A percentile compares a stretch with the other conserved stretches of the same genome.
Evolutionary conservation across 2,797 vertebrate genomes (phyloP).

Genomic region (Helarctos malayanus): DNA sequence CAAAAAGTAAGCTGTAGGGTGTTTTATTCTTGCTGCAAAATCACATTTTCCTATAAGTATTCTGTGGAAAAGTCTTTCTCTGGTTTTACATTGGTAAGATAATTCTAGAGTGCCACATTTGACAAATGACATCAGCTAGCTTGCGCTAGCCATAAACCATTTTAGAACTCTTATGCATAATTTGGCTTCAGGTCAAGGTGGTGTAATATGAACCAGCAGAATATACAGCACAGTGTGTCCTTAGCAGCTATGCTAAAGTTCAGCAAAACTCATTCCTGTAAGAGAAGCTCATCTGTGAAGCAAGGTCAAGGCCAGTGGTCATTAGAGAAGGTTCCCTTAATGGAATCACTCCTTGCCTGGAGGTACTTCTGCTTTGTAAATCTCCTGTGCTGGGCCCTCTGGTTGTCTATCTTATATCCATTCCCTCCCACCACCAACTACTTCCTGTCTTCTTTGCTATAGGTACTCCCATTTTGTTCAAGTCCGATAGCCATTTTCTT

Average conservation of each 20-base stretch:
- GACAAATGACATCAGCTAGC: conserved; percentile 81
- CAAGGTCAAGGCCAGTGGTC: conserved; percentile 61
- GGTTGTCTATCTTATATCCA: no score
- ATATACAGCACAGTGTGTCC: conserved; percentile 77
- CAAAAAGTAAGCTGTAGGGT: background rate
- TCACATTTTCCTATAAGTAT: conserved; percentile 3
- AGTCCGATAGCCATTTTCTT: background rate
- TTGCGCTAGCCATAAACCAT: conserved; percentile 73
- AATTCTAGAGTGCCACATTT: conserved; percentile 78
- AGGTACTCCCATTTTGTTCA: background rate
- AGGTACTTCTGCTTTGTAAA: background rate
- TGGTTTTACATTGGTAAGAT: conserved; percentile 68
- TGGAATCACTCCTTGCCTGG: background rate
- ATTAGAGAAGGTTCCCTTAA: background rate
- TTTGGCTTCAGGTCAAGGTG: conserved; percentile 81
- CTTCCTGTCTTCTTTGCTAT: background rate
- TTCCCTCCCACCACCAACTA: background rate
- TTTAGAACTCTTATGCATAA: conserved; percentile 79
- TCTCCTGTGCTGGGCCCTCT: background rate
- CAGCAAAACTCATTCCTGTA: conserved; percentile 79
- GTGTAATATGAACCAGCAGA: conserved; percentile 76
- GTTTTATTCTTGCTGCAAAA: conserved; percentile 46
- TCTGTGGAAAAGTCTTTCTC: conserved; percentile 40
- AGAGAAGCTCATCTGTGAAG: conserved; percentile 60
- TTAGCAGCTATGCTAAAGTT: conserved; percentile 71